Base-by-base conservation (phyloP, 2,113 vertebrate genomes). In the Cairina moschata region DNA sequence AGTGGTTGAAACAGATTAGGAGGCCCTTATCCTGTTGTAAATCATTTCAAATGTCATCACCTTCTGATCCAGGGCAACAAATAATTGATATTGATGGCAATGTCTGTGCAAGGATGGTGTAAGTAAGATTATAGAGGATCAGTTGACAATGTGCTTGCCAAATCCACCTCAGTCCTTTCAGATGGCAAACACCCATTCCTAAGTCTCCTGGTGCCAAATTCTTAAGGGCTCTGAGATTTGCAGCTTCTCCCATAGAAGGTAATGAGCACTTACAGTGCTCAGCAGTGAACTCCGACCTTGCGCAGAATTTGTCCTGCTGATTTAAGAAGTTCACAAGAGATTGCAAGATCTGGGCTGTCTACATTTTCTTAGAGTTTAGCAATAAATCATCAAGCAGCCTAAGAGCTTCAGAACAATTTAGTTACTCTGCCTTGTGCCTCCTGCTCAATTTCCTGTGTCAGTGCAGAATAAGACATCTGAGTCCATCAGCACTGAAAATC, bases 61-160 rank as follows among this genome's bases (percentile, higher is more conserved):
- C 68, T 92, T 76, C 76, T 94, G 72, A 96, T 89, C 59, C 34
- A 66, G 78, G 80, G 71, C 68, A 93, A 85, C 55, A 90, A 97
- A 95, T 84, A 88, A 71, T 90, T 92, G 31, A 76, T 91, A 84
- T 59, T 79, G 86, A 77, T 84, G 86, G 36, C 21, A 83, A 68
- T 91, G 63, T 40, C 78, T 86, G 58, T 85, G 63, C 67, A 85
- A 83, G 67, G 78, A 55, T 48, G 20, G 28, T 66, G 17, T 76
- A 73, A 95, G 54, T 54, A 93, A 94, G 74, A 89, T 91, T 91
- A 91, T 88, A 83, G 8, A 72, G 78, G 34, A 91, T 87, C 89
- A 76, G 50, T 90, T 0, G 0, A 91, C 83, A 92, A 34, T 79
- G 90, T 7, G 54, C 77, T 86, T 93, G 72, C 55, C 81, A 77